These are phyloP conservation scores for Prunella strophiata DNA, from an alignment of 2,797 vertebrate genomes.

Conservation along the genomic window DNA sequence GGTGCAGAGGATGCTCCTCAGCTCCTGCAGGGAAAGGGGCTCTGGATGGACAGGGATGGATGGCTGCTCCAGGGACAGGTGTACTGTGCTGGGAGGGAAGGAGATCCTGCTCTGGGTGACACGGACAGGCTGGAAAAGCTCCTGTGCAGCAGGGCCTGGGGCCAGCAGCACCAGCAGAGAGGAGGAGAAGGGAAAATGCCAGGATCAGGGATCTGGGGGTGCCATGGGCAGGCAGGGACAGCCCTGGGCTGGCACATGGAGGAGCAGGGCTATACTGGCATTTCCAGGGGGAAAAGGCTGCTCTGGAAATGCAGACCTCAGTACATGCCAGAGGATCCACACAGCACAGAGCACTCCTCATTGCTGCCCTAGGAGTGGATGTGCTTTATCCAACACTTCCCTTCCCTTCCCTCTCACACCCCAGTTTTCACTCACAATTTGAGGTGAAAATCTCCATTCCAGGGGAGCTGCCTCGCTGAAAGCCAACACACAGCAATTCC, in stretches of 20 bases:
- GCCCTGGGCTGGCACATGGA: not conserved
- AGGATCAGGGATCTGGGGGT: not conserved
- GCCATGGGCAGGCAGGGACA: not conserved
- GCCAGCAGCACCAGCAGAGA: not conserved
- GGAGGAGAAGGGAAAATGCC: not conserved
- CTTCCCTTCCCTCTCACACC: not conserved
- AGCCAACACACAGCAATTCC: not conserved
- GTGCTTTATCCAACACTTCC: not conserved
- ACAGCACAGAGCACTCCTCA: not conserved
- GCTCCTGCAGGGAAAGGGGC: not conserved
- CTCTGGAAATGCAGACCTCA: not conserved
- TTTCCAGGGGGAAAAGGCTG: not conserved
- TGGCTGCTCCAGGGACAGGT: not conserved
- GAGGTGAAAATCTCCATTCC: rapidly evolving
- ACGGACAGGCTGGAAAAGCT: not conserved
- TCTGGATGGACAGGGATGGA: rapidly evolving
- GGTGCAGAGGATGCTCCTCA: rapidly evolving
- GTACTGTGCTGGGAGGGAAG: not conserved
- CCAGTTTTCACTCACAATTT: rapidly evolving
- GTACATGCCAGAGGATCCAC: not conserved
- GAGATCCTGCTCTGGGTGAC: not conserved
- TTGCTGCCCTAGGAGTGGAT: not conserved
- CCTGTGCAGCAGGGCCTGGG: not conserved
- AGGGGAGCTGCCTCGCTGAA: not conserved
- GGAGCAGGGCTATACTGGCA: not conserved